A percentile compares a stretch with the other conserved stretches of the same genome.
Conservation (phyloP, 2,797 vertebrate species). For the Numenius phaeopus region DNA sequence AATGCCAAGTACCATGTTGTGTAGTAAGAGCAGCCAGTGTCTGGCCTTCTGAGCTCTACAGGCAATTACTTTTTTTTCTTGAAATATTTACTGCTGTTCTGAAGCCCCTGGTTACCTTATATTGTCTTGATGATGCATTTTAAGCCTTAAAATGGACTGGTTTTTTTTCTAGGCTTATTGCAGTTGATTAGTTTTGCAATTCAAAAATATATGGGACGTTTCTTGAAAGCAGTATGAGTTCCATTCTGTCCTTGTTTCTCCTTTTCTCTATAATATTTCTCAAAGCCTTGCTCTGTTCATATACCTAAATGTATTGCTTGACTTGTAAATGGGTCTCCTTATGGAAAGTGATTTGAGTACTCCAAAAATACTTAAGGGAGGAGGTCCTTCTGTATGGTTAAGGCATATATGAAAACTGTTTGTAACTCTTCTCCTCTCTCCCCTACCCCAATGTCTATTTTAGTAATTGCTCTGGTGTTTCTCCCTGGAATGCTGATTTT, state of each 20-base stretch:
- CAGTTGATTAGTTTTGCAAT: background rate
- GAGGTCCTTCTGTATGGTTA: background rate
- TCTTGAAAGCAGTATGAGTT: background rate
- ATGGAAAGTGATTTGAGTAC: background rate
- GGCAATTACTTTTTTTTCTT: background rate
- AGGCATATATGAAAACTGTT: background rate
- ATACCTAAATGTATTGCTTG: background rate
- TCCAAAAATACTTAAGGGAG: background rate
- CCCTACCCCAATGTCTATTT: background rate
- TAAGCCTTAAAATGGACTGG: background rate
- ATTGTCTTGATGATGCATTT: background rate
- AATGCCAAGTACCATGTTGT: slow-evolving; percentile 36
- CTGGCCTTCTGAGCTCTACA: background rate
- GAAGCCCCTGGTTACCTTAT: background rate
- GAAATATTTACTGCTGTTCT: background rate
- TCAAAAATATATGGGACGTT: background rate
- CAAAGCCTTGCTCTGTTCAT: slow-evolving; percentile 1
- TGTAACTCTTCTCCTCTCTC: background rate
- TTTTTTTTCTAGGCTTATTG: background rate
- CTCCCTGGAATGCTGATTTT: background rate
- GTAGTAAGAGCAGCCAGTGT: slow-evolving; percentile 26
- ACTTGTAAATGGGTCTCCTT: slow-evolving; percentile 29
- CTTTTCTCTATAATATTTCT: background rate
- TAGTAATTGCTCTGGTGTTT: background rate
- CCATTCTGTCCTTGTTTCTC: background rate